Evolutionary conservation across 2,888 invertebrate genomes (phyloP).

Genomic region (Hetaerina titia): DNA sequence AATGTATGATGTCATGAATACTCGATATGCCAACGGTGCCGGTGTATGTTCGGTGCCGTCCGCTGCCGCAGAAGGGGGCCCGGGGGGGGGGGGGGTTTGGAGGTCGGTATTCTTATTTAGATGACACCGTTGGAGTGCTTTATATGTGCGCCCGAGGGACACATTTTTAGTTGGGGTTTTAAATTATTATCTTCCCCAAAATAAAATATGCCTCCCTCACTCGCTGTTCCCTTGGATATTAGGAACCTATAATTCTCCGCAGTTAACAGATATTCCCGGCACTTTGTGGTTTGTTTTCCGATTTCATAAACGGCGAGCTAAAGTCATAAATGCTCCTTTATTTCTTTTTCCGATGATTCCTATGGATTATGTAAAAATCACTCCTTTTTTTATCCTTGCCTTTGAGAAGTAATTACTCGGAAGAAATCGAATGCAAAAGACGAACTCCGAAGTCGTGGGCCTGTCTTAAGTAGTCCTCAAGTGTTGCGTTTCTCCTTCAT

Average conservation of each 20-base stretch:
- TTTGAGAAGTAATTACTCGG: background rate
- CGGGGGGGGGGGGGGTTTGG: background rate
- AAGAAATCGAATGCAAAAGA: no score
- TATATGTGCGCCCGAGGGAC: conserved; percentile 15
- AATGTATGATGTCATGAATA: conserved; percentile 50
- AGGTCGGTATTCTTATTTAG: background rate
- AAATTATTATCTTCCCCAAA: conserved; percentile 14
- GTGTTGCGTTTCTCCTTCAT: no score
- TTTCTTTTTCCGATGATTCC: background rate
- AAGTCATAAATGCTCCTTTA: background rate
- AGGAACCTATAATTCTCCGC: background rate
- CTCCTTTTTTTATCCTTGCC: background rate
- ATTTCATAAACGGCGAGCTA: background rate
- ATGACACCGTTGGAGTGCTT: conserved; percentile 43
- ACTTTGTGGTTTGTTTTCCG: background rate
- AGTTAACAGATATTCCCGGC: background rate
- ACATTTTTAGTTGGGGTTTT: conserved; percentile 9
- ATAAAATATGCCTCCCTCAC: background rate
- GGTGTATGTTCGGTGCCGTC: conserved; percentile 6
- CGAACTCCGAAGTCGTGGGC: no score
- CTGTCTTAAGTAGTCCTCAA: no score
- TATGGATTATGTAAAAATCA: background rate
- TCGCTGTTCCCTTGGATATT: conserved; percentile 12
- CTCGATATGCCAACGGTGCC: conserved; percentile 19
- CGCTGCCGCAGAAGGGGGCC: background rate